phyloP scores from a whole-genome alignment of 2,888 invertebrate genomes.

The Brenthis ino region DNA sequence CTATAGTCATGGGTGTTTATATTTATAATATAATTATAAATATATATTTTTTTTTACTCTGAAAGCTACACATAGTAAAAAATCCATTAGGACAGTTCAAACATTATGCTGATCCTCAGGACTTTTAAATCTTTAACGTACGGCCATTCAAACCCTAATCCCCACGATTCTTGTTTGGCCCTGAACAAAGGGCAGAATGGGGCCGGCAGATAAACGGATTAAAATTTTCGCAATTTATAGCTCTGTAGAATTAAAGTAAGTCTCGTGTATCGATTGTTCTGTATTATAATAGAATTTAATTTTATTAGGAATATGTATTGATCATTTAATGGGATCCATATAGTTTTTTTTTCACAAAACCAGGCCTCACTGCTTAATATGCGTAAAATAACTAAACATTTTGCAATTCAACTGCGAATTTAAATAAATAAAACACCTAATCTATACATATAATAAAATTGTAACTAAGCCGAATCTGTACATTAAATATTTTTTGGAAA shows the following conservation, averaged over 20 bases:
- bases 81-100: conserved; percentile 35
- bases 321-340: background rate
- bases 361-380: too few relatives aligned
- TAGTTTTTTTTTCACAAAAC: too few relatives aligned
- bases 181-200: conserved; percentile 60
- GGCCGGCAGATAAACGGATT: conserved; percentile 70
- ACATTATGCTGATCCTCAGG: conserved; percentile 31
- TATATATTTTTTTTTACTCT: background rate
- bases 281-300: background rate
- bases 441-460: too few relatives aligned
- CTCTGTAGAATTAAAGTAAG: conserved; percentile 22
- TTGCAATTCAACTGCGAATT: too few relatives aligned
- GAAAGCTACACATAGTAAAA: conserved; percentile 9
- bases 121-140: conserved; percentile 46
- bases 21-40: too few relatives aligned
- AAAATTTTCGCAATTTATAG: conserved; percentile 42
- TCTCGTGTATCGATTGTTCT: conserved; percentile 9
- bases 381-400: too few relatives aligned
- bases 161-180: conserved; percentile 47
- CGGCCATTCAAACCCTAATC: conserved; percentile 52
- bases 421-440: too few relatives aligned
- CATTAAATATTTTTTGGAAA: too few relatives aligned
- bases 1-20: too few relatives aligned
- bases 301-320: background rate
- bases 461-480: too few relatives aligned